phyloP scores from a whole-genome alignment of 2,888 invertebrate genomes.

The Venusia cambrica region DNA sequence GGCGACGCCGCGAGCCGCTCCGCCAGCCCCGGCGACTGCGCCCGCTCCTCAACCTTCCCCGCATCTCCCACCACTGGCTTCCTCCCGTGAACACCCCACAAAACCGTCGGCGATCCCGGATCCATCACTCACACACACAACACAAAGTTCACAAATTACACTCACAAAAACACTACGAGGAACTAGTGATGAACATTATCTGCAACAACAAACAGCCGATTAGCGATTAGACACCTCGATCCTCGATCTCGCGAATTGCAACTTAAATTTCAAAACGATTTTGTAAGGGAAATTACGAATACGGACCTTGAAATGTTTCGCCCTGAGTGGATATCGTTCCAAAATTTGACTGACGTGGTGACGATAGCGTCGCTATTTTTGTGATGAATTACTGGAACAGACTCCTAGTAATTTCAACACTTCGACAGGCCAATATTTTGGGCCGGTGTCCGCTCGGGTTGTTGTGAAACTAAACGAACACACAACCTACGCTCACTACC shows the following conservation, averaged over 20 bases:
- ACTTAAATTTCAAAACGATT: slow-evolving; percentile 63
- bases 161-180: slow-evolving; percentile 63
- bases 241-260: slow-evolving; percentile 38
- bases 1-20: slow-evolving; percentile 66
- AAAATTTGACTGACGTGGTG: slow-evolving; percentile 78
- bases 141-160: slow-evolving; percentile 66
- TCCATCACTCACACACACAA: slow-evolving; percentile 74
- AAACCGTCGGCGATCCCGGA: slow-evolving; percentile 72
- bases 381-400: slow-evolving; percentile 68
- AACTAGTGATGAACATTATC: slow-evolving; percentile 80
- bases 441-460: slow-evolving; percentile 82
- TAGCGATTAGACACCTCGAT: slow-evolving; percentile 47
- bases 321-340: slow-evolving; percentile 81
- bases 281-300: slow-evolving; percentile 77
- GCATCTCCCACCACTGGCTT: slow-evolving; percentile 60
- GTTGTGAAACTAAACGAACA: slow-evolving; percentile 72
- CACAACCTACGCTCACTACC: slow-evolving; percentile 69
- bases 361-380: slow-evolving; percentile 59
- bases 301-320: slow-evolving; percentile 80
- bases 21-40: slow-evolving; percentile 64
- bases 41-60: slow-evolving; percentile 65
- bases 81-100: slow-evolving; percentile 74
- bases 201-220: slow-evolving; percentile 66
- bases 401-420: slow-evolving; percentile 73
- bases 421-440: slow-evolving; percentile 81